Evolutionary conservation across 1,140 invertebrate species (phyloP), one percentile per base, ranked within the genome.

Genomic region (Ladona fulva): DNA sequence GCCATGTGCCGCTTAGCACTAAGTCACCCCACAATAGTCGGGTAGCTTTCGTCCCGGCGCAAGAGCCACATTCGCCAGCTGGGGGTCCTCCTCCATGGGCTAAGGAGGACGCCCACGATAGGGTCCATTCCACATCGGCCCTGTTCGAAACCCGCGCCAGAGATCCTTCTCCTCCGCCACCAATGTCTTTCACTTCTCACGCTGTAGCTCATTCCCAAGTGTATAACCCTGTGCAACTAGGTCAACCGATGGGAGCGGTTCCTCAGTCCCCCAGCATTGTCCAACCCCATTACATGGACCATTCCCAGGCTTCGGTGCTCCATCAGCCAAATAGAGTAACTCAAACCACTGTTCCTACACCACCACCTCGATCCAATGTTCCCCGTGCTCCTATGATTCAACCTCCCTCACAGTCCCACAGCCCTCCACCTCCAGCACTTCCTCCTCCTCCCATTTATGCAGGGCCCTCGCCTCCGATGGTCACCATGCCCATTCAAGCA

Each of bases 161-260:
- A 42, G 76, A 80, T 42, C n/a, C 74, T 73, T 74, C 76, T 14
- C 80, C 79, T 0, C 79, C 77, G 25, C 76, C 76, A 42, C 22
- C n/a, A 14, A 11, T 66, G 52, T 66, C 52, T 66, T 66, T 19
- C n/a, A 19, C 52, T 19, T 66, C 52, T 66, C 52, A 66, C n/a
- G 3, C 52, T 22, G 52, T 66, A 12, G 52, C n/a, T 12, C 52
- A 66, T 66, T 66, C 52, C n/a, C 52, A 66, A 37, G 3, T 37
- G 1, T 37, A 37, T 37, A 8, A 37, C 8, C 29, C 66, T 87
- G 85, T 86, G 79, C 82, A 6, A 75, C 79, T 8, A 80, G 78
- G 8, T 37, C 29, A 37, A 37, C 1, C 29, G 3, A 1, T 37
- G 8, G 29, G 29, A 37, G 29, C 82, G 82, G 16, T 73, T 77